phyloP scores from a whole-genome alignment of 2,888 invertebrate genomes.

The Cremastobaeus sp. region DNA sequence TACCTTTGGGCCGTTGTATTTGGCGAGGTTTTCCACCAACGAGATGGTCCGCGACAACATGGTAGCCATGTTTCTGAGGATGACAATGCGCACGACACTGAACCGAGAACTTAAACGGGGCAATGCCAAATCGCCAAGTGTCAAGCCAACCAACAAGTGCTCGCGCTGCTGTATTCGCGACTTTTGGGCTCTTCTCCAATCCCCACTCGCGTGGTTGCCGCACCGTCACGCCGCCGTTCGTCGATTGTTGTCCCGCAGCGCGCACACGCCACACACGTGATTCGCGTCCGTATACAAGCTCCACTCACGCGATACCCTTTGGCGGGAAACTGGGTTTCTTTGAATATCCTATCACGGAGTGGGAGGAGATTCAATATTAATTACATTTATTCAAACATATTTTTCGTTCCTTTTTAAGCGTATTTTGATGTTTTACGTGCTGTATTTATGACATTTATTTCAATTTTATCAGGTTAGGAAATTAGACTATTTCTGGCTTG shows the following conservation, averaged over 20 bases:
- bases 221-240: not conserved
- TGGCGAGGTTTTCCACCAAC: conserved; percentile 84
- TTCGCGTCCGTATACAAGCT: too few species aligned
- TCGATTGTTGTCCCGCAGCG: not conserved
- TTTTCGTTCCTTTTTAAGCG: too few species aligned
- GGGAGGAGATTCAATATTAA: too few species aligned
- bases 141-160: conserved; percentile 49
- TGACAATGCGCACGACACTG: conserved; percentile 40
- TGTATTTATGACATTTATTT: too few species aligned
- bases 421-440: too few species aligned
- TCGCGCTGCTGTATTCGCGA: not conserved
- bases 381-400: too few species aligned
- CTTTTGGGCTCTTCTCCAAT: conserved; percentile 13
- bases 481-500: too few species aligned
- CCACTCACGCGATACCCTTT: too few species aligned
- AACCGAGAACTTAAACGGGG: conserved; percentile 23
- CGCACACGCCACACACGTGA: not conserved
- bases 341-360: too few species aligned
- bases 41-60: conserved; percentile 86
- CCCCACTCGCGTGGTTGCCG: not conserved
- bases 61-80: conserved; percentile 84
- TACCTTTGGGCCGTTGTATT: conserved; percentile 87
- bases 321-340: too few species aligned
- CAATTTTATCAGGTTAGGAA: too few species aligned
- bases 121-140: conserved; percentile 47